These are phyloP conservation scores for Cricetomys ansorgei DNA, from an alignment of 2,113 vertebrate species.

Conservation along the genomic window DNA sequence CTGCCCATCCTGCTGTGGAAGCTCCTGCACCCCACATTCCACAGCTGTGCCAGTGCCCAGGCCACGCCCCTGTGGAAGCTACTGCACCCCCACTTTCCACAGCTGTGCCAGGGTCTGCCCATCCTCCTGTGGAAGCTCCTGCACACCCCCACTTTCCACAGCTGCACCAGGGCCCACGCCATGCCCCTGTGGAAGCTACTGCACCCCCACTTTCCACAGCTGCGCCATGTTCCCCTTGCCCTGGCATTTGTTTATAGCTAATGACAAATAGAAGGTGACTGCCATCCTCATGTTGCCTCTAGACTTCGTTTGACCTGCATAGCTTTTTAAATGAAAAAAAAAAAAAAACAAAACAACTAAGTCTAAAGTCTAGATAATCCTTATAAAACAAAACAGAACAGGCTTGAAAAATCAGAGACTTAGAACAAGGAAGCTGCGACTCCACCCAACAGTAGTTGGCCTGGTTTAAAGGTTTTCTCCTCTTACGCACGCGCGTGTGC, in stretches of 20 bases:
- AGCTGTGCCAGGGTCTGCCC: background rate
- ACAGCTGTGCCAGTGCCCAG: background rate
- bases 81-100: background rate
- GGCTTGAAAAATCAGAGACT: background rate
- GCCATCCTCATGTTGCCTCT: background rate
- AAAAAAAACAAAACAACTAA: too few relatives aligned
- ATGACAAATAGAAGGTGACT: background rate
- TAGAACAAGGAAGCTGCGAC: background rate
- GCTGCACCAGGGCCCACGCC: background rate
- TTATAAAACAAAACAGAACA: constrained; percentile 23
- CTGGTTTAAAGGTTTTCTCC: background rate
- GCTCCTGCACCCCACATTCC: background rate
- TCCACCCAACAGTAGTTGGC: background rate
- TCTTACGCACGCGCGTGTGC: too few relatives aligned
- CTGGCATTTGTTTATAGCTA: background rate
- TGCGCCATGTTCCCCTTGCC: background rate
- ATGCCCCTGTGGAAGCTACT: background rate
- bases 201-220: background rate
- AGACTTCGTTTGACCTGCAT: background rate
- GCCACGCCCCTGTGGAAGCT: background rate
- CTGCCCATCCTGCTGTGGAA: background rate
- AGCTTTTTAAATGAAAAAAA: background rate
- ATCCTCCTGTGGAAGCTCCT: background rate
- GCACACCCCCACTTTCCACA: background rate
- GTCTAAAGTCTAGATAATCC: background rate